These are phyloP conservation scores for Plectus sambesii DNA, from an alignment of 1,140 invertebrate species.

Conservation along the genomic window DNA sequence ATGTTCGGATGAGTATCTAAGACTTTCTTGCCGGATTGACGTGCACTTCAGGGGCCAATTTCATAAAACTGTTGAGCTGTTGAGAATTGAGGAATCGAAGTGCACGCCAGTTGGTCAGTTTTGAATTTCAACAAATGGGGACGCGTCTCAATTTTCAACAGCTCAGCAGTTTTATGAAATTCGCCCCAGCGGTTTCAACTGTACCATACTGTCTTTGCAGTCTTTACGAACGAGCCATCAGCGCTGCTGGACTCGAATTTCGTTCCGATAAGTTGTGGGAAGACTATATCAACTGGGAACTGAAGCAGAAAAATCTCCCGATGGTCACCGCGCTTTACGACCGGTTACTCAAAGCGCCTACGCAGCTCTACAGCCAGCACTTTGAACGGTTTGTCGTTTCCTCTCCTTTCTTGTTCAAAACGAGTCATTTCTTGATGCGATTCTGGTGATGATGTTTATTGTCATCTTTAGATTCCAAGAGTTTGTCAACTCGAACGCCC, in stretches of 20 bases:
- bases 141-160: conserved; percentile 18
- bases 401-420: too few relatives aligned
- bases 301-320: conserved; percentile 62
- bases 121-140: conserved; percentile 23
- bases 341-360: conserved; percentile 70
- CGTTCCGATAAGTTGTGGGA: conserved; percentile 93
- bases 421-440: too few relatives aligned
- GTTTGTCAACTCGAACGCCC: too few relatives aligned
- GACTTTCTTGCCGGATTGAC: too few relatives aligned
- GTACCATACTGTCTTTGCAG: conserved; percentile 34
- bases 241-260: conserved; percentile 82
- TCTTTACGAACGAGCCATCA: conserved; percentile 69
- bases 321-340: conserved; percentile 75
- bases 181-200: conserved; percentile 18
- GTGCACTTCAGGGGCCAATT: too few relatives aligned
- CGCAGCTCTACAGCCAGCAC: conserved; percentile 77
- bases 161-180: conserved; percentile 29
- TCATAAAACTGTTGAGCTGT: conserved; percentile 18
- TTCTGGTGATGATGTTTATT: too few relatives aligned
- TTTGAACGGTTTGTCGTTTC: conserved; percentile 77
- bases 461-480: too few relatives aligned
- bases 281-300: conserved; percentile 88
- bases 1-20: conserved; percentile 11
- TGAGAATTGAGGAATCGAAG: conserved; percentile 28
- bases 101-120: conserved; percentile 34